phyloP scores from a whole-genome alignment of 2,888 invertebrate genomes.

The Abrostola tripartita region DNA sequence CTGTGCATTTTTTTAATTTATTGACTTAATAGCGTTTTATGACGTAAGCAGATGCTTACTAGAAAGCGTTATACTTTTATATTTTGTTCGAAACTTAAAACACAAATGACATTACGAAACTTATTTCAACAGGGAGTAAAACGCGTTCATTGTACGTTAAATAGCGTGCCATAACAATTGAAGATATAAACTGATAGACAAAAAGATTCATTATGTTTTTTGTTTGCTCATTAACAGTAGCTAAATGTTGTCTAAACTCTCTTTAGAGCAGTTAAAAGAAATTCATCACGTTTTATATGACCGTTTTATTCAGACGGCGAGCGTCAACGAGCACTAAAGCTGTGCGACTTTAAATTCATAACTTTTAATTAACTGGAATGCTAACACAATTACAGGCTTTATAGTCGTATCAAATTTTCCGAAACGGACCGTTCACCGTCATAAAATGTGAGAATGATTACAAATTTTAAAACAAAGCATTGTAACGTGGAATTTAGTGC shows the following conservation, averaged over 20 bases:
- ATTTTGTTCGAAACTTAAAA: slow-evolving; percentile 37
- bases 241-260: slow-evolving; percentile 71
- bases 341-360: slow-evolving; percentile 86
- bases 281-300: slow-evolving; percentile 75
- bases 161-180: slow-evolving; percentile 64
- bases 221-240: slow-evolving; percentile 72
- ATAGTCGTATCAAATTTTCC: slow-evolving; percentile 87
- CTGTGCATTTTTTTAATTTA: slow-evolving; percentile 73
- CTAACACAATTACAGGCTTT: slow-evolving; percentile 87
- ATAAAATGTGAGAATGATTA: slow-evolving; percentile 88
- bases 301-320: slow-evolving; percentile 71
- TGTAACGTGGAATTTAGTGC: slow-evolving; percentile 86
- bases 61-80: slow-evolving; percentile 42
- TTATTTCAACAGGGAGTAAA: slow-evolving; percentile 47
- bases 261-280: slow-evolving; percentile 72
- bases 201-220: slow-evolving; percentile 66
- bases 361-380: slow-evolving; percentile 88
- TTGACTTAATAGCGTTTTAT: slow-evolving; percentile 72
- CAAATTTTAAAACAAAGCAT: slow-evolving; percentile 87
- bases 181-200: slow-evolving; percentile 65
- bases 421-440: slow-evolving; percentile 86
- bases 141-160: slow-evolving; percentile 61
- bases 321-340: slow-evolving; percentile 79
- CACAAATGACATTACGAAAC: slow-evolving; percentile 49
- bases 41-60: slow-evolving; percentile 63